Percentiles rank a stretch among this genome's conserved stretches.
These are phyloP conservation scores for Eugnorisma glareosa DNA, from an alignment of 2,888 invertebrate species.

Conservation along the genomic window DNA sequence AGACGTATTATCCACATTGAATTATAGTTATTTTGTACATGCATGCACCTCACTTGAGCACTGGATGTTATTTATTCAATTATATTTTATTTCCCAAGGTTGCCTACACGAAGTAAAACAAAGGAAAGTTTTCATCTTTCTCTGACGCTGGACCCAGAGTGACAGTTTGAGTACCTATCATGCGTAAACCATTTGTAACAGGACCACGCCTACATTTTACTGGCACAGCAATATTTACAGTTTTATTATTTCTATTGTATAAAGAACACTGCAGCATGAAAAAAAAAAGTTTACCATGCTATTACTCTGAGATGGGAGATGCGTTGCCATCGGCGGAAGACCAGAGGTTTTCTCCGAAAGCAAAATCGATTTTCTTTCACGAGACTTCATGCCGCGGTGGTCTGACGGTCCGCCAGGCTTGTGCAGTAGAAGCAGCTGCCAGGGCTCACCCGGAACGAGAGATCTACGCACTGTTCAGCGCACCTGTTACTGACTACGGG, in stretches of 20 bases:
- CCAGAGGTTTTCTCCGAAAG: constrained; percentile 65
- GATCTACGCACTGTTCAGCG: constrained; percentile 88
- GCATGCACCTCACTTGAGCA: neutral
- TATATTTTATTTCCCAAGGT: neutral
- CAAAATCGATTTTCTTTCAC: constrained; percentile 92
- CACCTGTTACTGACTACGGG: constrained; percentile 20
- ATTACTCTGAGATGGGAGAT: constrained; percentile 48
- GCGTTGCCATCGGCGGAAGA: constrained; percentile 67
- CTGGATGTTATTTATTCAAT: neutral
- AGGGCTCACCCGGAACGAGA: constrained; percentile 90
- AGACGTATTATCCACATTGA: no score
- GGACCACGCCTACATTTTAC: neutral
- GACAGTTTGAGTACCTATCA: neutral
- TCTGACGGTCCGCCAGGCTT: constrained; percentile 91
- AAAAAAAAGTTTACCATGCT: constrained; percentile 12
- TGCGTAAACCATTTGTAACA: neutral
- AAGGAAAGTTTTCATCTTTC: neutral
- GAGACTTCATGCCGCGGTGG: constrained; percentile 91
- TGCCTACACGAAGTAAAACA: neutral
- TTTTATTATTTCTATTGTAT: constrained; percentile 15
- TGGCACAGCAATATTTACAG: neutral
- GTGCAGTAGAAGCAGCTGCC: constrained; percentile 93
- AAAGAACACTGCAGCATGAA: neutral
- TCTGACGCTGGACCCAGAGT: neutral
- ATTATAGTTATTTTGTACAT: neutral